Evolutionary conservation across 2,113 vertebrate genomes (phyloP).

Genomic region (Romanogobio albipinnatus): DNA sequence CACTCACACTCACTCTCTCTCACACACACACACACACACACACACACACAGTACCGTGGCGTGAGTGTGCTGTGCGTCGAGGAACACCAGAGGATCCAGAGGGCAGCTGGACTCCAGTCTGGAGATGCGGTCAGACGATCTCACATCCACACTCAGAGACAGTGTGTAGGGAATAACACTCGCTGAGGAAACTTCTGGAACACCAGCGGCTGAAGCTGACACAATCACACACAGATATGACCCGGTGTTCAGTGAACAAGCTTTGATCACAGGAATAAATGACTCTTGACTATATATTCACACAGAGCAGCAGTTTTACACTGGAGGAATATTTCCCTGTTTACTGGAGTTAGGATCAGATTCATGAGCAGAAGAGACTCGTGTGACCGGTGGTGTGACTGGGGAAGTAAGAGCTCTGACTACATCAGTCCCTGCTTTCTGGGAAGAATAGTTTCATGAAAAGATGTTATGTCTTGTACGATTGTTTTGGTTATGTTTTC

Average conservation of each 20-base stretch:
- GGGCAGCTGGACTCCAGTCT: slow-evolving; percentile 78
- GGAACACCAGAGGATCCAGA: slow-evolving; percentile 72
- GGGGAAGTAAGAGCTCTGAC: too few species aligned
- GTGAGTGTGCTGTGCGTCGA: slow-evolving; percentile 68
- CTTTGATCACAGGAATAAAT: too few species aligned
- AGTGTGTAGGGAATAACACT: slow-evolving; percentile 77
- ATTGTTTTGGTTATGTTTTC: too few species aligned
- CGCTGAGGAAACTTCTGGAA: slow-evolving; percentile 61
- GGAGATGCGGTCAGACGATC: slow-evolving; percentile 72
- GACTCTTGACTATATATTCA: too few species aligned
- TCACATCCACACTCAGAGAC: slow-evolving; percentile 69
- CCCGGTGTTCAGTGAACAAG: too few species aligned
- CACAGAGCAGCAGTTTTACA: too few species aligned
- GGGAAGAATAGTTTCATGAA: not conserved
- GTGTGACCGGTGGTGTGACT: too few species aligned
- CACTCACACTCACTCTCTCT: too few species aligned
- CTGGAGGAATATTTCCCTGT: too few species aligned
- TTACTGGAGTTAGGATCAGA: too few species aligned
- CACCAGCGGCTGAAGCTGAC: slow-evolving; percentile 58
- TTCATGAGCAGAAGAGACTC: too few species aligned
- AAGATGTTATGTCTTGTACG: not conserved
- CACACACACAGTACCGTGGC: slow-evolving; percentile 69
- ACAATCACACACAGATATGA: not conserved
- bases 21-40: not conserved
- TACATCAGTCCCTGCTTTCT: not conserved